Percentiles rank a stretch among this genome's conserved stretches.
These are phyloP conservation scores for Vandiemenella viatica DNA, from an alignment of 2,888 invertebrate genomes.

Conservation along the genomic window DNA sequence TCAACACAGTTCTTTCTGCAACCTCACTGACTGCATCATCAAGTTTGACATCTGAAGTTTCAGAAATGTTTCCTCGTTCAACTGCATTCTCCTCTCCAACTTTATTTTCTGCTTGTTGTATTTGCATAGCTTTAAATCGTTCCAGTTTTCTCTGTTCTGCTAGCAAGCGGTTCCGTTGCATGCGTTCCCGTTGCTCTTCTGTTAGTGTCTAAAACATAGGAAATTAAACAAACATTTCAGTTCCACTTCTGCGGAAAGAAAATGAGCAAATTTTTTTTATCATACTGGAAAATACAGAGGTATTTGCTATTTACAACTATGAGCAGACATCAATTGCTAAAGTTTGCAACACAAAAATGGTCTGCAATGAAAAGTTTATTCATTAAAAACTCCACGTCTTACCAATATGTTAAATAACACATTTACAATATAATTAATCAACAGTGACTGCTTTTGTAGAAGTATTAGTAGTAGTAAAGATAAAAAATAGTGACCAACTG, in stretches of 20 bases:
- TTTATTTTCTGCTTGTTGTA: too few species aligned
- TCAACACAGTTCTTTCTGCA: too few species aligned
- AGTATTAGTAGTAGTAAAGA: too few species aligned
- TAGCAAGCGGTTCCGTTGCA: constrained; percentile 47
- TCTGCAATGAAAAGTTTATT: not conserved
- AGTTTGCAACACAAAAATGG: not conserved
- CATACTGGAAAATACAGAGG: not conserved
- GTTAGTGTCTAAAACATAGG: constrained; percentile 26
- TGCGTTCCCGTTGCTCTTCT: constrained; percentile 49
- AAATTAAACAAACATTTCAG: not conserved
- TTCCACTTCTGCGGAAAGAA: not conserved
- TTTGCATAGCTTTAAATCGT: constrained; percentile 31
- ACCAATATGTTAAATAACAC: too few species aligned
- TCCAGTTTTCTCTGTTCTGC: constrained; percentile 49
- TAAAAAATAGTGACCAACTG: too few species aligned
- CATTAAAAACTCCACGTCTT: too few species aligned
- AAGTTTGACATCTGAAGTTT: too few species aligned
- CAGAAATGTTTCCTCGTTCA: too few species aligned
- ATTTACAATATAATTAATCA: too few species aligned
- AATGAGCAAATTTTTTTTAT: not conserved
- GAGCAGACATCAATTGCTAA: not conserved
- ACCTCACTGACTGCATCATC: too few species aligned
- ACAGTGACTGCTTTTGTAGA: too few species aligned
- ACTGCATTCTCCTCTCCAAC: too few species aligned
- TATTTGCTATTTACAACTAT: not conserved